Evolutionary conservation across 2,888 invertebrate species (phyloP).

Genomic region (Dione vanillae): DNA sequence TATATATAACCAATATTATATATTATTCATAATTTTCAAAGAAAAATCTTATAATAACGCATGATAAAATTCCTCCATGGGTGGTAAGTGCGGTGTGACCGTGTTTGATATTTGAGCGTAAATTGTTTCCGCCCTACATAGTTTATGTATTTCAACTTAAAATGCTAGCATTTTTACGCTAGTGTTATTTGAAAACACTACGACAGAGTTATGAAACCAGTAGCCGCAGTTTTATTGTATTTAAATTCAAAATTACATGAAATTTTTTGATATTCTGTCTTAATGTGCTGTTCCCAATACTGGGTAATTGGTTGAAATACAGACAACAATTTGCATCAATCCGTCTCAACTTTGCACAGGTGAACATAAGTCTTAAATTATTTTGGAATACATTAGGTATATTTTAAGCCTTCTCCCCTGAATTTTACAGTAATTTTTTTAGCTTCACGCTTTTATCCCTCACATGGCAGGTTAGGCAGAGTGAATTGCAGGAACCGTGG

Average conservation of each 20-base stretch:
- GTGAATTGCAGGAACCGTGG: too few relatives aligned
- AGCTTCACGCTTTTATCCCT: too few relatives aligned
- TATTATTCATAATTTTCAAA: slow-evolving; percentile 14
- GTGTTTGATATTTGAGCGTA: slow-evolving; percentile 35
- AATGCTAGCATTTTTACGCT: slow-evolving; percentile 31
- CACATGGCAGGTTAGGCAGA: too few relatives aligned
- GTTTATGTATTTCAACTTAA: slow-evolving; percentile 31
- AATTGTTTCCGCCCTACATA: slow-evolving; percentile 38
- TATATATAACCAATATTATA: neutral
- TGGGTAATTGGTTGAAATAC: too few relatives aligned
- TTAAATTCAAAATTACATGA: neutral
- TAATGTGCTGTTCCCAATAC: too few relatives aligned
- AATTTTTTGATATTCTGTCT: neutral
- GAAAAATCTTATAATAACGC: slow-evolving; percentile 25
- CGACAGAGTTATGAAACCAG: slow-evolving; percentile 24
- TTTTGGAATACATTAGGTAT: too few relatives aligned
- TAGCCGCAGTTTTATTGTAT: neutral
- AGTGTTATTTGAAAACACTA: slow-evolving; percentile 23
- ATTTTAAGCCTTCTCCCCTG: too few relatives aligned
- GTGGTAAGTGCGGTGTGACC: slow-evolving; percentile 19
- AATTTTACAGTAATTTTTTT: too few relatives aligned
- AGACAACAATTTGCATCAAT: too few relatives aligned
- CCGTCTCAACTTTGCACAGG: too few relatives aligned
- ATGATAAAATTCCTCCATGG: slow-evolving; percentile 34
- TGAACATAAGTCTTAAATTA: too few relatives aligned